Base-by-base conservation (phyloP, 1,140 invertebrate species). In the Heterodera schachtii region DNA sequence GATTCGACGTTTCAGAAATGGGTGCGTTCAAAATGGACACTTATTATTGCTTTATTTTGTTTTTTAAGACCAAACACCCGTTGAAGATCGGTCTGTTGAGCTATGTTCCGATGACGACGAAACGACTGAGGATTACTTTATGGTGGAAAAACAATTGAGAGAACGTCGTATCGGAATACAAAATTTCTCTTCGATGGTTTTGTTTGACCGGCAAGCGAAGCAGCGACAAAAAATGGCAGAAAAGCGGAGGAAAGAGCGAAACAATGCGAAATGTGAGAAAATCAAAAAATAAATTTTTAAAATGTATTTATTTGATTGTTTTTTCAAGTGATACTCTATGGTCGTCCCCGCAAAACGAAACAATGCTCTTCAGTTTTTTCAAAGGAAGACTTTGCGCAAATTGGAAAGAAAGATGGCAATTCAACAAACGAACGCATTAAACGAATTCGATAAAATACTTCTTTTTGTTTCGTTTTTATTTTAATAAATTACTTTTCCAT, bases 111-210 rank as follows among this genome's bases (percentile, higher is more conserved):
- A 52, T 52, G 52, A 52, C 52, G 52, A 69, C 76, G 64, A 60
- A 69, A 78, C 64, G 44, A 78, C 21, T 21, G 31, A 64, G 9
- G 67, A 70, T 70, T 70, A 70, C 19, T 70, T 70, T n/a, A 43
- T 9, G 2, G 5, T 70, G 67, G 67, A 70, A 43, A 21, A 43
- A 19, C 67, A 19, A 19, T 19, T 70, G 67, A 21, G 67, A 43
- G 41, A 70, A n/a, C 11, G n/a, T 9, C 67, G 67, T 9, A 19
- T 70, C 8, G 67, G 21, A 8, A 70, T 16, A 19, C n/a, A n/a
- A 16, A 16, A 16, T 8, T 21, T 8, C 67, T 9, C 19, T 31
- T 19, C 41, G 67, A 43, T 52, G 52, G 52, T 16, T 52, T 52
- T 52, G 52, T 16, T 52, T 52, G 52, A 52, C 16, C 52, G 52